Percentiles rank a stretch among this genome's conserved stretches.
Conservation (phyloP, 2,888 invertebrate genomes). For the Pocota personata region DNA sequence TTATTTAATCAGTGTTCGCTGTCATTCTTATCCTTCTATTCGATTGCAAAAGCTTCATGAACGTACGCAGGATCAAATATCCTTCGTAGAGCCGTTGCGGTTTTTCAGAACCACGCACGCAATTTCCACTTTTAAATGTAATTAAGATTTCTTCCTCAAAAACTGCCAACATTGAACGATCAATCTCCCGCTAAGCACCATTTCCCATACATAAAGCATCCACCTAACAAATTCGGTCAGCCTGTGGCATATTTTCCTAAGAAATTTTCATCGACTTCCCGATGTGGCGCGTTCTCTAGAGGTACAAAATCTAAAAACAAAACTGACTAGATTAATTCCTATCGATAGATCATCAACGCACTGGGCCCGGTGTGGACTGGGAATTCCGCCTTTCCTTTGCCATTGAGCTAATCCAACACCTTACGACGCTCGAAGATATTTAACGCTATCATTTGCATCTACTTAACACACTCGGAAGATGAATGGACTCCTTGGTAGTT, state of each 20-base stretch:
- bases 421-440: constrained; percentile 67
- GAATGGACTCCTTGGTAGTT: constrained; percentile 64
- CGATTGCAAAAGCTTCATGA: no score
- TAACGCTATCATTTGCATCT: constrained; percentile 74
- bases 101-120: neutral
- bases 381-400: constrained; percentile 40
- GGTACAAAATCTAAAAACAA: constrained; percentile 46
- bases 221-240: constrained; percentile 58
- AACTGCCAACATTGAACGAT: constrained; percentile 7
- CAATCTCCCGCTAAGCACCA: constrained; percentile 35
- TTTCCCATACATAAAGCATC: constrained; percentile 26
- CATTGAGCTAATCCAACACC: constrained; percentile 65
- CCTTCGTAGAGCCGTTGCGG: neutral
- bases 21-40: no score
- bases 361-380: constrained; percentile 12
- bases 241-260: constrained; percentile 62
- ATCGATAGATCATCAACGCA: constrained; percentile 64
- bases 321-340: constrained; percentile 66
- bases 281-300: constrained; percentile 24
- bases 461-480: constrained; percentile 71
- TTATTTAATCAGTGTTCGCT: no score
- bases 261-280: constrained; percentile 62
- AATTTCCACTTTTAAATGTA: constrained; percentile 33
- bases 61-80: no score
- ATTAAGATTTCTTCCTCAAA: constrained; percentile 50